Evolutionary conservation across 2,888 invertebrate genomes (phyloP).

Genomic region (Drosophila diplacantha): DNA sequence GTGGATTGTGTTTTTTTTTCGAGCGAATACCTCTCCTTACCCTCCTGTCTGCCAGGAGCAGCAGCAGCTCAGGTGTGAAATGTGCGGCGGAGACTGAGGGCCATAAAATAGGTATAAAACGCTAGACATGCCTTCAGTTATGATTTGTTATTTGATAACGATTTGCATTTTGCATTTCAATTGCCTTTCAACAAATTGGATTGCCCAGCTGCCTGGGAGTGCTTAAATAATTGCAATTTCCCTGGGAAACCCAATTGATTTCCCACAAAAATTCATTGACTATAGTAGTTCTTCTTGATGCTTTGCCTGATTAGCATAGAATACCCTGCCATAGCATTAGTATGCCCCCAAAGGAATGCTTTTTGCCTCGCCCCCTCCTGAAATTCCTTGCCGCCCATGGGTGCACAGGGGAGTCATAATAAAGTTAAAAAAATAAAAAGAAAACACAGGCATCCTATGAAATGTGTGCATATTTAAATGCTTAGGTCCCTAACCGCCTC

Average conservation of each 20-base stretch:
- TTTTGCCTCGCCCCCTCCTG: slow-evolving; percentile 9
- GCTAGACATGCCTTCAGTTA: slow-evolving; percentile 41
- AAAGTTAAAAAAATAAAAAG: slow-evolving; percentile 5
- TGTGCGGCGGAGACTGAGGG: slow-evolving; percentile 13
- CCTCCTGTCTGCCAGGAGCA: slow-evolving; percentile 9
- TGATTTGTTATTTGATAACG: slow-evolving; percentile 65
- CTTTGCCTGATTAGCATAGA: slow-evolving; percentile 28
- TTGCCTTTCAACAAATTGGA: slow-evolving; percentile 38
- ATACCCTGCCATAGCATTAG: not conserved
- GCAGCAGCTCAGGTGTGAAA: slow-evolving; percentile 36
- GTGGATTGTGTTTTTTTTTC: slow-evolving; percentile 17
- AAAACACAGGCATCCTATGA: slow-evolving; percentile 44
- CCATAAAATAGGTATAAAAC: slow-evolving; percentile 50
- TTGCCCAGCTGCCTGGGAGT: slow-evolving; percentile 14
- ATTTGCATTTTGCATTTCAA: slow-evolving; percentile 62
- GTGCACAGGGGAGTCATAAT: slow-evolving; percentile 58
- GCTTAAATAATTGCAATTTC: slow-evolving; percentile 27
- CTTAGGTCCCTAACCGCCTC: not conserved
- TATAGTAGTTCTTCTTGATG: slow-evolving; percentile 3
- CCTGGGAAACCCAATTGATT: not conserved
- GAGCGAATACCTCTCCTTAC: slow-evolving; percentile 7
- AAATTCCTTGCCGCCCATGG: slow-evolving; percentile 24
- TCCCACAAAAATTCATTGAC: slow-evolving; percentile 2
- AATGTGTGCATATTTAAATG: slow-evolving; percentile 48
- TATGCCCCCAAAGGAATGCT: slow-evolving; percentile 15